A percentile compares a stretch with the other conserved stretches of the same genome.
These are phyloP conservation scores for Catostomus latipinnis DNA, from an alignment of 2,797 vertebrate genomes.

Conservation along the genomic window DNA sequence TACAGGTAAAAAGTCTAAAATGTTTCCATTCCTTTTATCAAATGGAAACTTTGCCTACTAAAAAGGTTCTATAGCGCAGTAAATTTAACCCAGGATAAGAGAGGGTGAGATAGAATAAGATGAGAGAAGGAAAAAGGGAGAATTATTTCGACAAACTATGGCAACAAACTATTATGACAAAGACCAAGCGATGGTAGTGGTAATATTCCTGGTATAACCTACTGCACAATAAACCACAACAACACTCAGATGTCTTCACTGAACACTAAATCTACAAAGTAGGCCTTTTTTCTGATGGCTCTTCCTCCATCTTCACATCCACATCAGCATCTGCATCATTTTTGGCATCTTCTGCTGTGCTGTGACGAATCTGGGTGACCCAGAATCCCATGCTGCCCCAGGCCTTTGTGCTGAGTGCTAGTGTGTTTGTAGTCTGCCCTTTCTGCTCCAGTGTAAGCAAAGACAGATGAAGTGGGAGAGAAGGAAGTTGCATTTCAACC, in stretches of 20 bases:
- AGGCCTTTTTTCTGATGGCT: neutral
- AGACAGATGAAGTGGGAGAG: neutral
- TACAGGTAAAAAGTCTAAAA: no score
- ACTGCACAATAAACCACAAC: conserved; percentile 26
- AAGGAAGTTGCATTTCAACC: neutral
- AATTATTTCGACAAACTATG: no score
- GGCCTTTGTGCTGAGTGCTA: conserved; percentile 12
- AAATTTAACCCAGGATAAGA: no score
- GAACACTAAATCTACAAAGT: neutral
- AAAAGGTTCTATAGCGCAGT: no score
- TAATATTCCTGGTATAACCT: neutral
- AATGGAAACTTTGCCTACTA: no score
- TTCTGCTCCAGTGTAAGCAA: neutral
- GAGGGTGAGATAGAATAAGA: no score
- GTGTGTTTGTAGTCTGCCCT: neutral
- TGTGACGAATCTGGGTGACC: conserved; percentile 69
- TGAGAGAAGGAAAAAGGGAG: no score
- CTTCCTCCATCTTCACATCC: neutral
- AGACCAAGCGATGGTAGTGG: no score
- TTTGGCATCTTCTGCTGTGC: conserved; percentile 53
- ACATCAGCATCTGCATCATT: neutral
- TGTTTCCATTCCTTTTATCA: no score
- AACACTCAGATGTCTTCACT: neutral
- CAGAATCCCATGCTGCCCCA: conserved; percentile 60
- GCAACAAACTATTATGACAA: no score